Evolutionary conservation across 1,140 invertebrate species (phyloP), one percentile per base, ranked within the genome.

Genomic region (Ptiloglossa arizonensis): DNA sequence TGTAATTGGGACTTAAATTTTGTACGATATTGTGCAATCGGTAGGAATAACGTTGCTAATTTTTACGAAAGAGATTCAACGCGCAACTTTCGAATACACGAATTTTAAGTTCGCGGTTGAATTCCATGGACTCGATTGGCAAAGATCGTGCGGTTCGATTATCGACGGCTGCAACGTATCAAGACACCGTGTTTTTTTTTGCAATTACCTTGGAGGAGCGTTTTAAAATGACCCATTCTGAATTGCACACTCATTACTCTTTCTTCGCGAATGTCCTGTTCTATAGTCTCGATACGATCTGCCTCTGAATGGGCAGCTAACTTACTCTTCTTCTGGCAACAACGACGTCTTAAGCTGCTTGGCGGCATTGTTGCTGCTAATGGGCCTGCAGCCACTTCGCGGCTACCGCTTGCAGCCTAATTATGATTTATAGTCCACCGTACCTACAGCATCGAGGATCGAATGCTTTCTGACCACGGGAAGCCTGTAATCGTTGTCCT

Each of bases 401-500:
- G 80, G 85, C 89, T 90, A 90, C 88, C 85, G 89, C 85, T 85
- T 75, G 72, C 82, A 83, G 82, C 87, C 89, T 90, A 90, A 90
- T 90, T 90, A 90, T 90, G 89, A 90, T 90, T 90, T 90, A 90
- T 90, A 88, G 87, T 88, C 76, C 68, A 66, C 77, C 46, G 85
- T 89, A 88, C 83, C 81, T 83, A 84, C 81, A 79, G 82, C 83
- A 81, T 82, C 80, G 86, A 70, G 72, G 86, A 86, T 88, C 86
- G 82, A 88, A 88, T 74, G 52, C 78, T 79, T 78, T 50, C 73
- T 73, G 74, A 62, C 75, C 71, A 73, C 46, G 80, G 68, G 70
- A 64, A 81, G 62, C 54, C 54, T 48, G 52, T 72, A 82, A 83
- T 78, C 80, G 81, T 82, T 72, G 81, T 79, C 80, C 80, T 79